Evolutionary conservation across 2,113 vertebrate genomes (phyloP).

Genomic region (Aix galericulata): DNA sequence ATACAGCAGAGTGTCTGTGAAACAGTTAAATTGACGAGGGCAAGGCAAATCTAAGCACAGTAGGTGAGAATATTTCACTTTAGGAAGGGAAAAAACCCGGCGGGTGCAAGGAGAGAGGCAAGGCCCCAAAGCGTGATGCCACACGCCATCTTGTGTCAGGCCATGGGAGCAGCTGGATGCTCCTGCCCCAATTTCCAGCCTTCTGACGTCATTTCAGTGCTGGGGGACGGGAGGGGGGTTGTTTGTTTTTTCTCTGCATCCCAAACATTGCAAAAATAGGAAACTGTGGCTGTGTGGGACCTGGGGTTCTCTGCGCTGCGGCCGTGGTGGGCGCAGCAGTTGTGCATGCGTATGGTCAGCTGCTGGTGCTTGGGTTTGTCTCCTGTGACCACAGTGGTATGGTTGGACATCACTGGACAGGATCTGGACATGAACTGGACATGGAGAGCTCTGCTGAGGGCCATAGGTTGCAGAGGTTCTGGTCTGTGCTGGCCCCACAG

Average conservation of each 20-base stretch:
- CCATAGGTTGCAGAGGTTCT: background rate
- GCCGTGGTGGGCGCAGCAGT: accelerated
- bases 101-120: accelerated
- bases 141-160: slow-evolving; percentile 36
- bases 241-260: background rate
- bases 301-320: accelerated
- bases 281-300: accelerated
- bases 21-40: accelerated
- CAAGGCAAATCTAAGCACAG: accelerated
- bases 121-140: background rate
- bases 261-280: background rate
- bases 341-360: accelerated
- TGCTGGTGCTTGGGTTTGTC: background rate
- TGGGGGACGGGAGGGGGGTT: background rate
- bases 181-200: background rate
- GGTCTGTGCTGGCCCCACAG: too few species aligned
- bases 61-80: accelerated
- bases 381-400: accelerated
- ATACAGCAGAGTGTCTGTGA: accelerated
- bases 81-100: background rate
- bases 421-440: background rate
- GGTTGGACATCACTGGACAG: background rate
- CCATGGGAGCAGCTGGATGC: background rate
- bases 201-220: background rate
- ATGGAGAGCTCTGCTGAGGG: background rate